Percentiles rank a stretch among this genome's conserved stretches.
phyloP scores from a whole-genome alignment of 2,113 vertebrate species.

The Sphaerodactylus townsendi region DNA sequence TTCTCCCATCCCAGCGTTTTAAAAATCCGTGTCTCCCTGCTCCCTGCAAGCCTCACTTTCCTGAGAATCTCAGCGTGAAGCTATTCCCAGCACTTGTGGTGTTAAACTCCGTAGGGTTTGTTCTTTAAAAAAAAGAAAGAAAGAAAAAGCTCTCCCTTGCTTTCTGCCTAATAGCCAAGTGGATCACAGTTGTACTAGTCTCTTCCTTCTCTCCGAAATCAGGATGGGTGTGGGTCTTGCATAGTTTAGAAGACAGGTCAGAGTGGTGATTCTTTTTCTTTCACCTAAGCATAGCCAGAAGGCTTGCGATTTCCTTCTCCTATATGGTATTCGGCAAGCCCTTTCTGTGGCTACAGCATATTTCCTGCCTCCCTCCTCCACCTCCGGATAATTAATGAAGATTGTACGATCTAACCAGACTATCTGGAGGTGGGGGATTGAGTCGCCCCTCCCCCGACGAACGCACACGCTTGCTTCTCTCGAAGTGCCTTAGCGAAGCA shows the following conservation, averaged over 20 bases:
- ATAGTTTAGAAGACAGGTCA: conserved; percentile 1
- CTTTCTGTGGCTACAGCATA: not conserved
- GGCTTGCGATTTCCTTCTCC: not conserved
- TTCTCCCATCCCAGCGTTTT: not conserved
- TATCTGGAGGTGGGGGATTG: not conserved
- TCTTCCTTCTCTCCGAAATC: not conserved
- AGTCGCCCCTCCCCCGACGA: not conserved
- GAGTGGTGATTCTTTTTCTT: not conserved
- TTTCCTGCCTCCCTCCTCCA: not conserved
- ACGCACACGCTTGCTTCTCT: not conserved
- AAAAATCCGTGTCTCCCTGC: not conserved
- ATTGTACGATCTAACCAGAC: not conserved
- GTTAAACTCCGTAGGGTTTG: not conserved
- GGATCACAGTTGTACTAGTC: not conserved
- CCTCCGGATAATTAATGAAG: conserved; percentile 6
- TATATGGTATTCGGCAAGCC: not conserved
- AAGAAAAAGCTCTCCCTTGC: not conserved
- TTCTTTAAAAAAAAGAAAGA: too few relatives aligned
- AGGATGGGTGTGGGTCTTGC: not conserved
- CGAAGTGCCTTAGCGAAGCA: not conserved
- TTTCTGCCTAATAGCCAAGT: not conserved
- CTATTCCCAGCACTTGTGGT: not conserved
- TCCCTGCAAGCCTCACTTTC: conserved; percentile 16
- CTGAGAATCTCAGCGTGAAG: not conserved
- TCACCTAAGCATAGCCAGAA: not conserved